Base-by-base conservation (phyloP, 2,113 vertebrate genomes). In the Nibea albiflora region DNA sequence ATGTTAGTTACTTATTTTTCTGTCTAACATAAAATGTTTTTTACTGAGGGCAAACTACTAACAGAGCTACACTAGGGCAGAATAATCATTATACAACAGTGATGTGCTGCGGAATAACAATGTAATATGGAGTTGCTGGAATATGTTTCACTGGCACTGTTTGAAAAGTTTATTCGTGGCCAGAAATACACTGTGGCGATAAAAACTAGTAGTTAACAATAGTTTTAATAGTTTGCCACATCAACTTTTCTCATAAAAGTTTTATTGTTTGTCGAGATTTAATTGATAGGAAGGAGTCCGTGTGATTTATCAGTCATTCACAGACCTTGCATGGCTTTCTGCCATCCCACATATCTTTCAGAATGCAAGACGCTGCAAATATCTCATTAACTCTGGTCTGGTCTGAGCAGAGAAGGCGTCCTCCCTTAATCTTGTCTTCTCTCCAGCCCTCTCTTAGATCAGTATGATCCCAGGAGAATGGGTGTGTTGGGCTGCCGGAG, bases 391-490 rank as follows among this genome's bases (percentile, higher is more conserved):
- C 85, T 85, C 67, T 80, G 73, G 84, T 82, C 83, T 73, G 84
- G 75, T 77, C 84, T 67, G 80, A 84, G 80, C 80, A 87, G 78
- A 85, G 88, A 78, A 85, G 78, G 82, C 88, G 81, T 92, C 90
- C 91, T 85, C 85, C 83, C 86, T 80, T 91, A 89, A 91, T 92
- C 91, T 89, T 86, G 85, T 92, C 81, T 85, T 61, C 83, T 90
- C 86, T 91, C 86, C 90, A 92, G 86, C 83, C 87, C 80, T 89
- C 88, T 90, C 92, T 82, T 75, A 83, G 92, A 92, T 89, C 88
- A 89, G 88, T 86, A 9, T 77, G 86, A 89, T 94, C 94, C 93
- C 94, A 76, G 86, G 93, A 93, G 94, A 84, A 90, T 93, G 94
- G 94, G 95, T 92, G 93, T 94, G 93, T 92, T 81, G 84, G 85